Percentiles rank a stretch among this genome's conserved stretches.
Evolutionary conservation across 1,140 invertebrate genomes (phyloP).

Genomic region (Saccostrea cuccullata): DNA sequence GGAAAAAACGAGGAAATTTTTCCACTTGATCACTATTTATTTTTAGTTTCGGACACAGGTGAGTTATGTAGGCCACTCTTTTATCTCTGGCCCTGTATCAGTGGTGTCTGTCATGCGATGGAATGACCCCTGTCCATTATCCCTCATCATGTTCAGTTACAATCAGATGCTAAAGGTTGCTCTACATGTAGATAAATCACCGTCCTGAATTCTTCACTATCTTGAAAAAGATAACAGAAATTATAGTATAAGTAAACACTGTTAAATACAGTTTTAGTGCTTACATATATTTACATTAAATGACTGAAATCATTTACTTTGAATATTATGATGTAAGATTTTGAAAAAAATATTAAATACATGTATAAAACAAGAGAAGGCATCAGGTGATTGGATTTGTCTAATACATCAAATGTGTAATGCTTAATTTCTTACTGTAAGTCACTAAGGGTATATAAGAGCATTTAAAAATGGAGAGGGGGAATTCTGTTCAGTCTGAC

Average conservation of each 20-base stretch:
- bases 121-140: background rate
- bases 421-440: background rate
- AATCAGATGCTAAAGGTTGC: background rate
- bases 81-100: background rate
- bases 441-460: background rate
- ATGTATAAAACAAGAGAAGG: too few species aligned
- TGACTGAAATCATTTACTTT: background rate
- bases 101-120: background rate
- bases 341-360: too few species aligned
- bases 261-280: background rate
- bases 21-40: background rate
- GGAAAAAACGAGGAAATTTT: background rate
- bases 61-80: background rate
- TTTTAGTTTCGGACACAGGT: background rate
- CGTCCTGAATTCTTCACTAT: background rate
- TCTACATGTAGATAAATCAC: background rate
- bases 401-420: background rate
- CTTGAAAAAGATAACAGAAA: background rate
- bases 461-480: background rate
- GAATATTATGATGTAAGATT: background rate
- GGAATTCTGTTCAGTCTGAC: background rate
- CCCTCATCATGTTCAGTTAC: background rate
- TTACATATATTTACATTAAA: too few species aligned
- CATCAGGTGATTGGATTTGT: background rate
- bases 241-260: background rate